Conservation (phyloP, 2,888 invertebrate species). For the Heliconius ethilla region DNA sequence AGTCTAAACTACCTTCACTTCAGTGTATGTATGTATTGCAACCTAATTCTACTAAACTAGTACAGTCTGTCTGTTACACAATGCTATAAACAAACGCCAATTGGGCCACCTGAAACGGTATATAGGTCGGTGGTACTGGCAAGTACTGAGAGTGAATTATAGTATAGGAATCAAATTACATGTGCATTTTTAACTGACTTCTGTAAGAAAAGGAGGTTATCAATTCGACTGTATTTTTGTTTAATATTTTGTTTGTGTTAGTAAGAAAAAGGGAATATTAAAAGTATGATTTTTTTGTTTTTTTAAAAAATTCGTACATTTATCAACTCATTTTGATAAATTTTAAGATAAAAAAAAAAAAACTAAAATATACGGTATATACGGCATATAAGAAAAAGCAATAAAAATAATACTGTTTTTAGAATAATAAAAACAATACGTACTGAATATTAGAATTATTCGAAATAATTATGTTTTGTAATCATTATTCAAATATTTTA, state of each 20-base stretch:
- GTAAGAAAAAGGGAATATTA: too few species aligned
- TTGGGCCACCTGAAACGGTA: slow-evolving; percentile 40
- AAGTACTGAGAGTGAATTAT: slow-evolving; percentile 3
- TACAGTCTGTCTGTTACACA: slow-evolving; percentile 38
- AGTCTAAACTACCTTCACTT: background rate
- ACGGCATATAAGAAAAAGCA: too few species aligned
- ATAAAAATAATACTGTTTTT: too few species aligned
- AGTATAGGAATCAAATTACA: background rate
- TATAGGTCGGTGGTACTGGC: slow-evolving; percentile 36
- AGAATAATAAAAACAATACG: background rate
- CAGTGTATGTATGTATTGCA: background rate
- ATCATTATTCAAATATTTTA: background rate
- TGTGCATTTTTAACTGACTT: too few species aligned
- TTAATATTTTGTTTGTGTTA: too few species aligned
- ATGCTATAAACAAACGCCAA: slow-evolving; percentile 43
- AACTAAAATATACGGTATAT: too few species aligned
- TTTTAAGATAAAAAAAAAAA: too few species aligned
- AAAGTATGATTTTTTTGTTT: too few species aligned
- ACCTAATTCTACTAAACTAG: slow-evolving; percentile 21
- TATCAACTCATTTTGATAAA: too few species aligned
- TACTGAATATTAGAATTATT: background rate
- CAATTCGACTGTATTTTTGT: too few species aligned
- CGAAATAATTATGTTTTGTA: background rate
- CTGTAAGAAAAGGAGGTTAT: too few species aligned
- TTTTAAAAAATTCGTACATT: too few species aligned